These are phyloP conservation scores for Python bivittatus DNA, from an alignment of 2,113 vertebrate species.

Conservation along the genomic window DNA sequence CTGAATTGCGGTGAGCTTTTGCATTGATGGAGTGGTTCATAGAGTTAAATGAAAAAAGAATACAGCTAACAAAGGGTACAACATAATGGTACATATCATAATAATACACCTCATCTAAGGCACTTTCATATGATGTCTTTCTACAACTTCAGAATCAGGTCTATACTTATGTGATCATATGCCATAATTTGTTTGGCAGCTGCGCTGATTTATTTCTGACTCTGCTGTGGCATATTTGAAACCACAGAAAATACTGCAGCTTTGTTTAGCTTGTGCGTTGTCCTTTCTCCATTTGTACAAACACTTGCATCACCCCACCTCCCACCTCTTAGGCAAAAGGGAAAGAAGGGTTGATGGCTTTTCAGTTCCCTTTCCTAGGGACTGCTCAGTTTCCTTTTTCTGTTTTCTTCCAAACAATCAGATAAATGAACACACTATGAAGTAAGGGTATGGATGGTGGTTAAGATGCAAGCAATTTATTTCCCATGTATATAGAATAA, in stretches of 20 bases:
- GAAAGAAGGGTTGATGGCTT: background rate
- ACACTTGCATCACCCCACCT: background rate
- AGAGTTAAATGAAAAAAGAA: background rate
- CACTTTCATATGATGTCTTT: background rate
- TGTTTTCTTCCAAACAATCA: background rate
- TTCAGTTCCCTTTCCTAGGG: background rate
- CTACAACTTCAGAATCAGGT: background rate
- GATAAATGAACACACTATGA: background rate
- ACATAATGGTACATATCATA: background rate
- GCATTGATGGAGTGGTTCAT: background rate
- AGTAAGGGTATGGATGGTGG: background rate
- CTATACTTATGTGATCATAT: background rate
- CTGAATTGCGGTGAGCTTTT: background rate
- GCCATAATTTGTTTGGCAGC: background rate
- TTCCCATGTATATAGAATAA: background rate
- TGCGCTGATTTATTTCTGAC: background rate
- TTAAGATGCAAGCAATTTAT: background rate
- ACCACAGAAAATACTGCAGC: background rate
- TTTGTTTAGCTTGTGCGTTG: background rate
- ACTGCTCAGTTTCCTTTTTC: background rate
- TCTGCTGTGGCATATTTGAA: background rate
- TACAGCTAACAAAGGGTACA: background rate
- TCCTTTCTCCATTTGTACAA: background rate
- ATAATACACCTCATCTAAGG: background rate
- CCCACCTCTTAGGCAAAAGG: background rate